Base-by-base conservation (phyloP, 2,888 invertebrate genomes). In the Scaptodrosophila latifasciaeformis region DNA sequence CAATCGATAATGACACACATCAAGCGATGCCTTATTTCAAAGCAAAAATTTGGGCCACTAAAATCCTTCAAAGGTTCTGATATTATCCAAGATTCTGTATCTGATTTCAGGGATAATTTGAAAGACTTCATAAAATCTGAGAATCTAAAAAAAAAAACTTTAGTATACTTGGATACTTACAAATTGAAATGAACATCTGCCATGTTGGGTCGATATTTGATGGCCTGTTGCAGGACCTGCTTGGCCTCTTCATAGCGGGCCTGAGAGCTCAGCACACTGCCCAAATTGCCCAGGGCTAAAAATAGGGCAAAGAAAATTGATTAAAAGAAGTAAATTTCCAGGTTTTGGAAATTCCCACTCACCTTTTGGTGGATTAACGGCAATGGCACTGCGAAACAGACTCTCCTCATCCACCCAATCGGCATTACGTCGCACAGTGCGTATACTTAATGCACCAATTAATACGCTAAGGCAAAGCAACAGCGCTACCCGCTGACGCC, bases 171-270 rank as follows among this genome's bases (percentile, higher is more conserved):
- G 9, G 15, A 49, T 86, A 95, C 97, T 96, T 88, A 97, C 97
- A 97, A 89, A 88, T 99, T 99, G 87, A 98, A 99, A 89, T 98
- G 97, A 59, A 97, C 97, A 88, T 99, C 99, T 56, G 98, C 98
- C 97, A 98, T 98, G 88, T 97, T 98, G 78, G 95, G 93, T 85
- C 97, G 90, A 89, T 93, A 91, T 79, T 92, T 91, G 66, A 99
- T 91, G 56, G 99, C 98, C 87, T 92, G 92, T 84, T 93, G 91
- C 87, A 96, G 96, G 49, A 96, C 96, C 82, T 90, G 90, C 88
- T 97, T 96, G 48, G 98, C 99, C 88, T 97, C 96, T 66, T 90
- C 89, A 54, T 91, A 90, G 76, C 94, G 90, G 40, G 96, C 96
- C 87, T 95, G 94, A 50, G 93, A 91, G 85, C 95, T 97, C 81